Evolutionary conservation across 2,888 invertebrate genomes (phyloP), one percentile per base, ranked within the genome.

Genomic region (Leptogaster cylindrica): DNA sequence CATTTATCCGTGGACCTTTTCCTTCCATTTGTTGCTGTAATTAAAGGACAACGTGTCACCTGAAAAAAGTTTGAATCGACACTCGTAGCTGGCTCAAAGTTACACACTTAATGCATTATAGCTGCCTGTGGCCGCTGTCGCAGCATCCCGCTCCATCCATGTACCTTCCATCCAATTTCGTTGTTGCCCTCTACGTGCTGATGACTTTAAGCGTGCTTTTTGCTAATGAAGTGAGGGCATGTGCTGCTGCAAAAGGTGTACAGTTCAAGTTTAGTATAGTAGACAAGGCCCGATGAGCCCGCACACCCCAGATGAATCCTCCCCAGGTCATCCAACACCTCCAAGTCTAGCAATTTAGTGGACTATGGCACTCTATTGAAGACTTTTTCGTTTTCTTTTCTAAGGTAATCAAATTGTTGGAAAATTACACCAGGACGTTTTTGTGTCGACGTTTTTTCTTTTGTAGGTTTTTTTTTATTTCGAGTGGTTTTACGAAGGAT

Each of bases 61-160:
- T 41, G 36, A 55, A 55, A 55, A 55, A 55, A 55, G 36, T 55
- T 23, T 23, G 39, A 20, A 23, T 36, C 55, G 55, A 55, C 55
- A 55, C 7, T 36, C 39, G 55, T 36, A 55, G 55, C 36, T 39
- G 23, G 39, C 36, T 36, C 39, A 36, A 55, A 55, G 55, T 33
- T 55, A 55, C 55, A 55, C 36, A 55, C 55, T 55, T 55, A 55
- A 55, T 55, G 55, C 55, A 55, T 55, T 55, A 55, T 36, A n/a
- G 18, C 36, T 25, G 6, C n/a, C 14, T n/a, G 10, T 23, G 10
- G 39, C 36, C n/a, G 31, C 33, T n/a, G 31, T 1, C n/a, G 23
- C 6, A 8, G 31, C 6, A 7, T 4, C 48, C 12, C n/a, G n/a
- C 16, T 28, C 7, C 8, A 12, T 7, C 20, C 20, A 23, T 55